Base-by-base conservation (phyloP, 2,113 vertebrate species). In the Ivindomyrus marchei region DNA sequence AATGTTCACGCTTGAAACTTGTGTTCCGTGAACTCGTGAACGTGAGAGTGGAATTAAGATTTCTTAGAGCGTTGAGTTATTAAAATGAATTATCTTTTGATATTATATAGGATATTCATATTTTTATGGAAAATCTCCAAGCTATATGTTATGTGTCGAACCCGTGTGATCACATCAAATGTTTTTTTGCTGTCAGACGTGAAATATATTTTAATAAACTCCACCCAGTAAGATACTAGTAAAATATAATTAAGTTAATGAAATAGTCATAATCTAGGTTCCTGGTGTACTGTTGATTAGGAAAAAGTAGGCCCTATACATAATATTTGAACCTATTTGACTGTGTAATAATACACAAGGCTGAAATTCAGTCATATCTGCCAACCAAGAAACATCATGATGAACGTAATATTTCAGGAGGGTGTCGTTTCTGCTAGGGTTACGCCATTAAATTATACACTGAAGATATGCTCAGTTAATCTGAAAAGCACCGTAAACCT, bases 311-410 rank as follows among this genome's bases (percentile, higher is more conserved):
- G 13, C 13, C 13, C 50, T 52, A 27, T 50, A 85, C 4, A 80
- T 8, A 80, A 80, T 42, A 80, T 50, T 50, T 49, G 3, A 86
- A 47, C 11, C 21, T 86, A 50, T 86, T 85, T 1, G 15, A 27
- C 24, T 86, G 47, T 85, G 27, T 13, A 86, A 49, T 49, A 86
- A 49, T 49, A 13, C 4, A 50, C 84, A 46, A 49, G n/a, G 10
- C 84, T 31, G 27, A 86, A 86, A 86, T 86, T 50, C 47, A 86
- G n/a, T 86, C 84, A 86, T n/a, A 86, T 47, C n/a, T 50, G 42
- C 27, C 84, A 86, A 21, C 46, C n/a, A 15, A 85, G 45, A 47
- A 49, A 85, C 45, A 10, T 47, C 46, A 13, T 6, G 8, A 15
- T 31, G 46, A 85, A 50, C 27, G 5, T 85, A 27, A 13, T 27